Evolutionary conservation across 2,113 vertebrate species (phyloP).

Genomic region (Smithornis capensis): DNA sequence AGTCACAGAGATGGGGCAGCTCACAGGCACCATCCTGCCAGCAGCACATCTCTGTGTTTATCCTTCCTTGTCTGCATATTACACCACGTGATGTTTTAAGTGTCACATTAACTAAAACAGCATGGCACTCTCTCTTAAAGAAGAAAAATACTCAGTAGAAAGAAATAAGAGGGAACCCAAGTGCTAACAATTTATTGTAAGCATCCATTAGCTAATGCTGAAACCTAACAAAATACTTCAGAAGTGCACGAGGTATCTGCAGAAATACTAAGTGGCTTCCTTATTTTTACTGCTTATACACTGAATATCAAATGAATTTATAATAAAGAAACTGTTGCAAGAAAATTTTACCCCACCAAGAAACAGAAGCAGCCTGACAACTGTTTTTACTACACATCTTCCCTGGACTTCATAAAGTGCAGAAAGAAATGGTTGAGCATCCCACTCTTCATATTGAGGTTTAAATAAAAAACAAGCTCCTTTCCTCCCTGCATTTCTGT

Average conservation of each 20-base stretch:
- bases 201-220: slow-evolving; percentile 4
- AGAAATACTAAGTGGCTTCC: slow-evolving; percentile 17
- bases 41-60: fast-evolving
- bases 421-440: not conserved
- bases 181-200: not conserved
- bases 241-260: not conserved
- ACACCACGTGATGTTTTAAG: not conserved
- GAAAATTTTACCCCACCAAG: not conserved
- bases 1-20: fast-evolving
- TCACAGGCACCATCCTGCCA: not conserved
- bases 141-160: not conserved
- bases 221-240: not conserved
- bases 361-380: not conserved
- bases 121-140: not conserved
- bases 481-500: not conserved
- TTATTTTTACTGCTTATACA: slow-evolving; percentile 17
- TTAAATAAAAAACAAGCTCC: not conserved
- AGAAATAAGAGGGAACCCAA: not conserved
- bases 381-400: not conserved
- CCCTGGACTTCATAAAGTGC: not conserved
- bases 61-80: not conserved
- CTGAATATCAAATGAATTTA: not conserved
- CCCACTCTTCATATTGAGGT: not conserved
- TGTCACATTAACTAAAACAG: not conserved
- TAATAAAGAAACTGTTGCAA: not conserved